Base-by-base conservation (phyloP, 2,797 vertebrate species). In the Pempheris klunzingeri region DNA sequence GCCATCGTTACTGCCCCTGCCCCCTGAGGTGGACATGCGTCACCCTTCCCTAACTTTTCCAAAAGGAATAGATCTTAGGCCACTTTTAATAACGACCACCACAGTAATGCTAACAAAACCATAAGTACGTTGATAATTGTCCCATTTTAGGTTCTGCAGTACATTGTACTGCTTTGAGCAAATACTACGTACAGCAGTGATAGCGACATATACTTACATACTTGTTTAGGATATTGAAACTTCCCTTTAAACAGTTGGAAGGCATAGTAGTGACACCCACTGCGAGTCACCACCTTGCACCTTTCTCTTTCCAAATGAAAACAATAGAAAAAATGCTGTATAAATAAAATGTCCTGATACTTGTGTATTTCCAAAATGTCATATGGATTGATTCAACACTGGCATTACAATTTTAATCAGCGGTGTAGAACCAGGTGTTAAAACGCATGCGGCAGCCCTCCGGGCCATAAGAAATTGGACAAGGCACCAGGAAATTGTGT, bases 351-450 rank as follows among this genome's bases (percentile, higher is more conserved):
- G 90, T 88, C 90, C 91, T 84, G 80, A 81, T 91, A 88, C 88
- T 91, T 94, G 93, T 94, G 91, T 94, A 94, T 95, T 93, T 94
- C 85, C 92, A 92, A 96, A 95, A 95, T 96, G 95, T 96, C 96
- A 96, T 91, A 92, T 87, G 94, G 93, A 96, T 96, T 95, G 95
- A 96, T 95, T 95, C 93, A 94, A 93, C 93, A 91, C 80, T 80
- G 84, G 88, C 92, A 94, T 96, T 95, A 94, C 94, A 95, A 94
- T 96, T 96, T 95, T 96, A 96, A 96, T 96, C 95, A 96, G 94
- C 89, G 87, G 93, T 95, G 94, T 95, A 95, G 94, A 95, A 95
- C 93, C 94, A 95, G 93, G 90, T 96, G 95, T 95, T 95, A 92
- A 93, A 95, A 93, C 90, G 91, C 92, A 93, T 89, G 91, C 90